Base-by-base conservation (phyloP, 2,113 vertebrate genomes). In the Oostethus manadensis region DNA sequence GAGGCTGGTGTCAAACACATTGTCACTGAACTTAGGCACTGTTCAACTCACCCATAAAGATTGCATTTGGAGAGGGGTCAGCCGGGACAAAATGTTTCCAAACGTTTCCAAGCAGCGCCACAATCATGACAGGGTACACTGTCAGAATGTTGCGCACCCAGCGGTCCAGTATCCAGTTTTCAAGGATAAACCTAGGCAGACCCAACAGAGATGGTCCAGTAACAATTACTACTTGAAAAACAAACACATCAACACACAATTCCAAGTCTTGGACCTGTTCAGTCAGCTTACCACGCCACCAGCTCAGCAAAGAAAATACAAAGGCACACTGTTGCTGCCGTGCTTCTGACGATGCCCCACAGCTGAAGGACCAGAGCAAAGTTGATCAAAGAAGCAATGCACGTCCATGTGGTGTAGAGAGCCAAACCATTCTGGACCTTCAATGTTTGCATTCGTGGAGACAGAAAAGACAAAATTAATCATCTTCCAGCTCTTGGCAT, bases 361-460 rank as follows among this genome's bases (percentile, higher is more conserved):
- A 88, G 68, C 35, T 86, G 82, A 21, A 95, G 62, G 33, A 92
- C 91, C 2, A 93, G 0, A 0, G 89, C 54, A 0, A 94, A 88
- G 71, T 93, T 94, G 48, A 94, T 85, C 47, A 94, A 85, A 0
- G 89, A 88, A 22, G 93, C 92, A 0, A 94, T 85, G 53, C 80
- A 83, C 1, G 82, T 91, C 93, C 93, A 94, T 0, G 91, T 90
- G n/a, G 88, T 50, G 15, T 93, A 94, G 6, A 91, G 56, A 0
- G 83, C 89, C 77, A 94, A 76, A 51, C 92, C 89, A 0, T 94
- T 94, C 77, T 94, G 93, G 15, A 92, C 89, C 92, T 94, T 64
- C 60, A 66, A 73, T 1, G 48, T 21, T 23, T 26, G 2, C 47
- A 49, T 22, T 1, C 1, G 51, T 0, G 4, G 56, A 33, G 6